phyloP scores from a whole-genome alignment of 2,888 invertebrate genomes.

The Mythimna pallens region DNA sequence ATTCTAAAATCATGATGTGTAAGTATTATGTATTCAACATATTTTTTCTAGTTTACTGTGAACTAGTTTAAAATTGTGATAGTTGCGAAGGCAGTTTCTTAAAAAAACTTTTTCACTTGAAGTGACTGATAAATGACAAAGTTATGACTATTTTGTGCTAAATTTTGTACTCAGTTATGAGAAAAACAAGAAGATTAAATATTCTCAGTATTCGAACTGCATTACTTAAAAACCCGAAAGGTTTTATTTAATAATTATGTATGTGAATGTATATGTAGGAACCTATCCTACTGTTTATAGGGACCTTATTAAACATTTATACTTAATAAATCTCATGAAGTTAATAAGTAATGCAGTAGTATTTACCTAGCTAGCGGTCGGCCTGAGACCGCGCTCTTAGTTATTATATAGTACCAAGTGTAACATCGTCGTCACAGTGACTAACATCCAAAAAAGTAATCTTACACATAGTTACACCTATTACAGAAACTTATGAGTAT shows the following conservation, averaged over 20 bases:
- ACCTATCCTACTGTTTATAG: slow-evolving; percentile 2
- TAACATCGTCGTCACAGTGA: slow-evolving; percentile 76
- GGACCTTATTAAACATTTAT: not conserved
- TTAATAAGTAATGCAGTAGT: slow-evolving; percentile 53
- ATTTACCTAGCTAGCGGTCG: slow-evolving; percentile 46
- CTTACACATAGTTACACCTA: slow-evolving; percentile 80
- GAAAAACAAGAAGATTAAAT: slow-evolving; percentile 56
- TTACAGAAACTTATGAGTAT: slow-evolving; percentile 89
- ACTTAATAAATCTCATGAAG: slow-evolving; percentile 30
- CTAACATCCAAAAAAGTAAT: slow-evolving; percentile 74
- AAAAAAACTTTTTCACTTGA: slow-evolving; percentile 50
- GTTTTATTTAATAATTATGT: not conserved
- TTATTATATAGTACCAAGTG: slow-evolving; percentile 60
- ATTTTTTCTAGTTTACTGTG: slow-evolving; percentile 51
- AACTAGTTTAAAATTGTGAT: slow-evolving; percentile 68
- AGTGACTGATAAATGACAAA: slow-evolving; percentile 47
- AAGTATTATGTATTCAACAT: slow-evolving; percentile 33
- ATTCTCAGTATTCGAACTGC: slow-evolving; percentile 41
- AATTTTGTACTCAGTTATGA: slow-evolving; percentile 74
- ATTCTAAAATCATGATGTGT: slow-evolving; percentile 43
- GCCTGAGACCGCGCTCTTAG: slow-evolving; percentile 54
- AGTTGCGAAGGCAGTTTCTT: slow-evolving; percentile 71
- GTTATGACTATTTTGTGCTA: slow-evolving; percentile 76
- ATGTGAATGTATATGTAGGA: slow-evolving; percentile 18
- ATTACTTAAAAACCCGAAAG: slow-evolving; percentile 47